Conservation (phyloP, 2,888 invertebrate species). For the Drosophila cyrtoloma region DNA sequence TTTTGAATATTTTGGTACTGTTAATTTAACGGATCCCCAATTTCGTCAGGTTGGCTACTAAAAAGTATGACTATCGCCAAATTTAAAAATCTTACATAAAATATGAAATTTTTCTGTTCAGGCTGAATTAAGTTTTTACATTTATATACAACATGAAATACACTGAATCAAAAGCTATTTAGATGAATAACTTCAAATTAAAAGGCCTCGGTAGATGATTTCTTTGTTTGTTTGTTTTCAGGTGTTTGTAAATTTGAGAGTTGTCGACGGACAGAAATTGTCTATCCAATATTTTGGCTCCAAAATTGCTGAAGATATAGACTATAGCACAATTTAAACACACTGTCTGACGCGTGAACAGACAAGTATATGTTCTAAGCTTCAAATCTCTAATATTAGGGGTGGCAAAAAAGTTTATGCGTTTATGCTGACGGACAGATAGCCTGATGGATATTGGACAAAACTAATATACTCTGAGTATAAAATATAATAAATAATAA, state of each 20-base stretch:
- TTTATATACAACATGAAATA: neutral
- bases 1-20: neutral
- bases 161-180: conserved; percentile 15
- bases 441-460: too few relatives aligned
- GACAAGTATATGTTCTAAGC: too few relatives aligned
- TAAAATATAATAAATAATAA: too few relatives aligned
- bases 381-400: too few relatives aligned
- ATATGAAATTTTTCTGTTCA: conserved; percentile 5
- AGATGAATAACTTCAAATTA: neutral
- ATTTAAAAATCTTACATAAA: conserved; percentile 4
- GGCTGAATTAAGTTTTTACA: neutral
- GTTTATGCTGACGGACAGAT: too few relatives aligned
- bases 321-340: neutral
- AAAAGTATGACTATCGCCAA: neutral
- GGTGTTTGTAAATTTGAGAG: neutral
- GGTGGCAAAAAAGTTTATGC: too few relatives aligned
- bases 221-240: neutral
- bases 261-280: neutral
- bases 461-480: too few relatives aligned
- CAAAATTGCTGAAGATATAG: neutral
- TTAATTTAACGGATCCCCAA: neutral
- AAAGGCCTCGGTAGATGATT: neutral
- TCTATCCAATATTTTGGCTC: neutral
- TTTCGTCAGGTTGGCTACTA: neutral
- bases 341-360: neutral